Conservation (phyloP, 2,113 vertebrate species). For the Dicerorhinus sumatrensis region DNA sequence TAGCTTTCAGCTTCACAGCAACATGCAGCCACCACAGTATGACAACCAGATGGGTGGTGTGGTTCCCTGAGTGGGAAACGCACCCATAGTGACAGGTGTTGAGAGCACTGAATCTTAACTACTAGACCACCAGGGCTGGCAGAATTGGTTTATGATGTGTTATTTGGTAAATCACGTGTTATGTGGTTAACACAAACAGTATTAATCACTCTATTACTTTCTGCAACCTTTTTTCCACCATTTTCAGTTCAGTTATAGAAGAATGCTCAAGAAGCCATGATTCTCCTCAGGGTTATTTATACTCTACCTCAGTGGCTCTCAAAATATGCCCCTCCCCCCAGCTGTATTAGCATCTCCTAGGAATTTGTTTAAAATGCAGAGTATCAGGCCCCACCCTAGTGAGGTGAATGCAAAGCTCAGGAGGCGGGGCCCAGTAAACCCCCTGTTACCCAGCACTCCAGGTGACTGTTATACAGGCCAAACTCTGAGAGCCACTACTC, state of each 20-base stretch:
- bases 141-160: not conserved
- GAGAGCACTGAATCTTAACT: not conserved
- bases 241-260: constrained; percentile 47
- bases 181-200: not conserved
- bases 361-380: constrained; percentile 46
- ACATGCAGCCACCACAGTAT: too few species aligned
- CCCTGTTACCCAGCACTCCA: not conserved
- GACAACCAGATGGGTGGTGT: too few species aligned
- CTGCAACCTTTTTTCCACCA: constrained; percentile 2
- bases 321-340: not conserved
- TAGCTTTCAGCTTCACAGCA: too few species aligned
- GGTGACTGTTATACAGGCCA: not conserved
- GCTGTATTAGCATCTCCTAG: not conserved
- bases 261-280: constrained; percentile 25
- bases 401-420: not conserved
- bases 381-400: not conserved
- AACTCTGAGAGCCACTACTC: not conserved
- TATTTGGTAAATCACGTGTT: not conserved
- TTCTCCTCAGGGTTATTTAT: not conserved
- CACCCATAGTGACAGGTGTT: too few species aligned
- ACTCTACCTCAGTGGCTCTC: not conserved
- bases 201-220: constrained; percentile 5
- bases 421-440: not conserved
- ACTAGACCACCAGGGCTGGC: too few species aligned
- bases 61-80: too few species aligned